phyloP scores from a whole-genome alignment of 1,140 invertebrate genomes.

The Anadara kagoshimensis region DNA sequence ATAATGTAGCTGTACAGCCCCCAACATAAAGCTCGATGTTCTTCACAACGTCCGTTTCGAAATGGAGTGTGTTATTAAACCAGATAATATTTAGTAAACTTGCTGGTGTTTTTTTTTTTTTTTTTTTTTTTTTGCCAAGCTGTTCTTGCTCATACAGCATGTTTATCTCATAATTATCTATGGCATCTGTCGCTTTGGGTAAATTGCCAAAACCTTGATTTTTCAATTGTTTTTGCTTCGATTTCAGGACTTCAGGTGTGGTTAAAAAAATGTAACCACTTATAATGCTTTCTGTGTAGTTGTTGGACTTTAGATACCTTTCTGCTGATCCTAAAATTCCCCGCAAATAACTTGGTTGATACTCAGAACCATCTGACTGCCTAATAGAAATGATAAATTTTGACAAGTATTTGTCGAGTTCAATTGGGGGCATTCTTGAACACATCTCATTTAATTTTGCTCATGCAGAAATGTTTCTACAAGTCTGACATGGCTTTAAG shows the following conservation, averaged over 20 bases:
- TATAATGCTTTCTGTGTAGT: not conserved
- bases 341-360: slow-evolving; percentile 2
- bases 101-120: not conserved
- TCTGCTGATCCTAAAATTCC: not conserved
- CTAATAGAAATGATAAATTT: not conserved
- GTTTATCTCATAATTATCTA: not conserved
- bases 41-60: slow-evolving; percentile 7
- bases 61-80: slow-evolving; percentile 11
- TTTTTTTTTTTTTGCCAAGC: no score
- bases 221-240: slow-evolving; percentile 16
- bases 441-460: no score
- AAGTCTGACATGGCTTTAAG: no score
- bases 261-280: not conserved
- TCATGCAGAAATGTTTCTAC: no score
- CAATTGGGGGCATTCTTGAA: slow-evolving; percentile 4
- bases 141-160: not conserved
- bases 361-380: not conserved
- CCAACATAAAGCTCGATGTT: slow-evolving; percentile 22
- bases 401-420: not conserved
- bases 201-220: slow-evolving; percentile 3
- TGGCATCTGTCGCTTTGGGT: not conserved
- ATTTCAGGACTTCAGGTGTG: not conserved
- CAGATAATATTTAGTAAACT: slow-evolving; percentile 9
- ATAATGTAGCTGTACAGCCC: slow-evolving; percentile 1
- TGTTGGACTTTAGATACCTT: not conserved